A percentile compares a stretch with the other conserved stretches of the same genome.
phyloP scores from a whole-genome alignment of 2,888 invertebrate genomes.

The Onchidella celtica region DNA sequence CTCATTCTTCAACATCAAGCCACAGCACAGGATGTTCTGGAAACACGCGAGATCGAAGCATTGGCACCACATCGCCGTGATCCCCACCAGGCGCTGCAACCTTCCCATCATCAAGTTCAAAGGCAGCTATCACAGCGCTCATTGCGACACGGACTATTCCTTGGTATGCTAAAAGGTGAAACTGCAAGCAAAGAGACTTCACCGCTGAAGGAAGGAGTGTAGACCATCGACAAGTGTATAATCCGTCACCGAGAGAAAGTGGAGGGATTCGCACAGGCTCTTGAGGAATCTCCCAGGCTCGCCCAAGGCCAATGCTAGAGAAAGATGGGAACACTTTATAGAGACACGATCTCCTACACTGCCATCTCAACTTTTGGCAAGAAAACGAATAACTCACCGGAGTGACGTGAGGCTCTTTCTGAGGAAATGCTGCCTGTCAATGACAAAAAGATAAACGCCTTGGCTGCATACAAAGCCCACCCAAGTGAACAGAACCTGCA shows the following conservation, averaged over 20 bases:
- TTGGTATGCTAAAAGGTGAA: constrained; percentile 24
- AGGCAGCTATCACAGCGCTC: constrained; percentile 13
- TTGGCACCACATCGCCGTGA: background rate
- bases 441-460: background rate
- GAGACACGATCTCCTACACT: too few relatives aligned
- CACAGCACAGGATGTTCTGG: background rate
- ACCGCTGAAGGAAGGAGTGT: too few relatives aligned
- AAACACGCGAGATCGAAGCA: background rate
- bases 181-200: too few relatives aligned
- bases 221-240: too few relatives aligned
- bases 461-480: constrained; percentile 10
- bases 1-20: background rate
- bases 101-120: background rate
- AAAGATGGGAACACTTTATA: too few relatives aligned
- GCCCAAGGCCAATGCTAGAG: too few relatives aligned
- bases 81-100: background rate
- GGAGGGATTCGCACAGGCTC: too few relatives aligned
- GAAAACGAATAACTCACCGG: background rate
- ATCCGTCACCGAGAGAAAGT: too few relatives aligned
- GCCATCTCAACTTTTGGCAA: background rate
- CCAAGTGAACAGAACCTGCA: background rate
- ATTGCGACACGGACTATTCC: constrained; percentile 22
- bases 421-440: constrained; percentile 2
- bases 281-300: too few relatives aligned
- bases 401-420: background rate